Evolutionary conservation across 2,888 invertebrate species (phyloP), one percentile per base, ranked within the genome.

Genomic region (Leptopilina myrica): DNA sequence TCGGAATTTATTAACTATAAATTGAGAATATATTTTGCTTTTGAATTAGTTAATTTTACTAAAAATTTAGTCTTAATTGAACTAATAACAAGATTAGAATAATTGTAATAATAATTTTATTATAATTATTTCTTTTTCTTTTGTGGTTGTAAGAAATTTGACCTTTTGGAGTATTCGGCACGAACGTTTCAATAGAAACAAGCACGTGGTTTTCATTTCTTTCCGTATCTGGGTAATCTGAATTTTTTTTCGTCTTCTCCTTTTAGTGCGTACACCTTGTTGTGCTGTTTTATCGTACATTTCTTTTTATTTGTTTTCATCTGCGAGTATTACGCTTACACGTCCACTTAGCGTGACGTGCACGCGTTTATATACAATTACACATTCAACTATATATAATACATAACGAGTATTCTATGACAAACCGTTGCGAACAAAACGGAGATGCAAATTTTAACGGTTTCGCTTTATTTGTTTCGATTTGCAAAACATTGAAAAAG

Each of bases 391-490:
- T 69, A 26, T 33, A 26, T 33, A 49, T 33, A 14, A 26, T 14
- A 46, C 2, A 49, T 46, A 46, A 67, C 66, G 15, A 43, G 53
- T n/a, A 14, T 26, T 14, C 49, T 11, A 49, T 49, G 46, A 67
- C 67, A 8, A 43, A 67, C 49, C 67, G 49, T 67, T 67, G 67
- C 11, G 62, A 69, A 26, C 14, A 33, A 26, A 69, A 69, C 53
- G 53, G 69, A 69, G 53, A 69, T 69, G 33, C 53, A 69, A 69
- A 69, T 69, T 53, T 69, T 69, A 69, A 69, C 69, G 69, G 69
- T 56, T 69, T 69, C 53, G 69, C n/a, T 56, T 69, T 12, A 69
- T 53, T 69, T 69, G 20, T 69, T 69, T 26, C 26, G 26, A 69
- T 69, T 69, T 53, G 53, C 53, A 33, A 69, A 69, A 69, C 53